Evolutionary conservation across 2,888 invertebrate genomes (phyloP).

Genomic region (Platypus cylindrus): DNA sequence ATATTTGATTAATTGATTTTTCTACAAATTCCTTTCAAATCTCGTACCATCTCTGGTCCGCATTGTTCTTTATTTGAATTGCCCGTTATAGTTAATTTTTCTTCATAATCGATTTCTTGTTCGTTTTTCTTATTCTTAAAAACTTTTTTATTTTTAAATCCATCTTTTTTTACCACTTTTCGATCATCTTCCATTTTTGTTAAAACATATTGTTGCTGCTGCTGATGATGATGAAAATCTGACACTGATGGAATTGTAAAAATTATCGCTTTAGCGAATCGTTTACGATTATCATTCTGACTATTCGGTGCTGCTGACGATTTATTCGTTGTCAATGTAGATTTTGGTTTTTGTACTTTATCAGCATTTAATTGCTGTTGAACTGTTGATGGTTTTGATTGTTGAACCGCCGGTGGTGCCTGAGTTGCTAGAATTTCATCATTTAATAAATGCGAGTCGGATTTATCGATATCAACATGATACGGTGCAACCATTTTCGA

Average conservation of each 20-base stretch:
- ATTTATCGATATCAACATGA: conserved; percentile 46
- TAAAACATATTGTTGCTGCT: conserved; percentile 22
- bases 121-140: conserved; percentile 19
- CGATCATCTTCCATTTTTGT: conserved; percentile 18
- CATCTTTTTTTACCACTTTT: conserved; percentile 22
- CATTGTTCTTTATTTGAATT: conserved; percentile 61
- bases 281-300: too few species aligned
- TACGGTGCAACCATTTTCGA: conserved; percentile 54
- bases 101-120: too few species aligned
- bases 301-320: conserved; percentile 26
- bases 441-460: conserved; percentile 11
- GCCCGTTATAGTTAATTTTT: too few species aligned
- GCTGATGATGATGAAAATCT: too few species aligned
- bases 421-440: conserved; percentile 15
- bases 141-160: conserved; percentile 18
- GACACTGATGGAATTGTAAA: conserved; percentile 23
- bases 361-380: conserved; percentile 22
- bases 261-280: conserved; percentile 21
- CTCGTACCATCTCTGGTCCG: conserved; percentile 56
- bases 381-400: conserved; percentile 5
- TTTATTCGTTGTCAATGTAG: conserved; percentile 19
- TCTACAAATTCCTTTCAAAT: conserved; percentile 51
- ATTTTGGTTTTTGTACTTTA: conserved; percentile 21
- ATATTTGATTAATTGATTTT: conserved; percentile 3
- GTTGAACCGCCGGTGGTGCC: conserved; percentile 7